Percentiles rank a stretch among this genome's conserved stretches.
phyloP scores from a whole-genome alignment of 1,140 invertebrate species.

The Zaprionus capensis region DNA sequence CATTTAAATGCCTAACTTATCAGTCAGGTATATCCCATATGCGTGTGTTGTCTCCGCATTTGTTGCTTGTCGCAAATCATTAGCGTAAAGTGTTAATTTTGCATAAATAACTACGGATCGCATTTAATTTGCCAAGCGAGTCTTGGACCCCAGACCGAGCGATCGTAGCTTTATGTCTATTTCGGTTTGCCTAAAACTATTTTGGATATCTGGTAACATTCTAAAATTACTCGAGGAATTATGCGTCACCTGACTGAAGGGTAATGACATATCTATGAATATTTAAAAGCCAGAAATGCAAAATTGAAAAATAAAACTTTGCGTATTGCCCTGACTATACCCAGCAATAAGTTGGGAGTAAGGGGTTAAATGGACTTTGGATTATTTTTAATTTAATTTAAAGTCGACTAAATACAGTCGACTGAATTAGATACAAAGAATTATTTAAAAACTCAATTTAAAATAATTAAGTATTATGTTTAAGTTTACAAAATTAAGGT shows the following conservation, averaged over 20 bases:
- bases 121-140: slow-evolving; percentile 58
- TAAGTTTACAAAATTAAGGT: too few species aligned
- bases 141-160: slow-evolving; percentile 27
- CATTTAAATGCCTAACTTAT: slow-evolving; percentile 23
- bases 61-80: slow-evolving; percentile 66
- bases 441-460: too few species aligned
- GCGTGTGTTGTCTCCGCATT: slow-evolving; percentile 42
- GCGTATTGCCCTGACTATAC: background rate
- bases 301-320: background rate
- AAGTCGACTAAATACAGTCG: too few species aligned
- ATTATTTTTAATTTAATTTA: too few species aligned
- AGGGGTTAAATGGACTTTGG: too few species aligned
- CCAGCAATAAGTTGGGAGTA: background rate
- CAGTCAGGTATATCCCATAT: slow-evolving; percentile 36
- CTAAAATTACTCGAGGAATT: background rate
- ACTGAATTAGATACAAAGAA: too few species aligned
- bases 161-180: slow-evolving; percentile 35
- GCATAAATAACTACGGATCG: slow-evolving; percentile 64
- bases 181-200: background rate
- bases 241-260: background rate
- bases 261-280: slow-evolving; percentile 4
- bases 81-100: slow-evolving; percentile 74
- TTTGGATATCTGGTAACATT: slow-evolving; percentile 14
- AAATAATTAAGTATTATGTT: too few species aligned
- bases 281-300: background rate